Base-by-base conservation (phyloP, 2,888 invertebrate species). In the Lasioglossum morio region DNA sequence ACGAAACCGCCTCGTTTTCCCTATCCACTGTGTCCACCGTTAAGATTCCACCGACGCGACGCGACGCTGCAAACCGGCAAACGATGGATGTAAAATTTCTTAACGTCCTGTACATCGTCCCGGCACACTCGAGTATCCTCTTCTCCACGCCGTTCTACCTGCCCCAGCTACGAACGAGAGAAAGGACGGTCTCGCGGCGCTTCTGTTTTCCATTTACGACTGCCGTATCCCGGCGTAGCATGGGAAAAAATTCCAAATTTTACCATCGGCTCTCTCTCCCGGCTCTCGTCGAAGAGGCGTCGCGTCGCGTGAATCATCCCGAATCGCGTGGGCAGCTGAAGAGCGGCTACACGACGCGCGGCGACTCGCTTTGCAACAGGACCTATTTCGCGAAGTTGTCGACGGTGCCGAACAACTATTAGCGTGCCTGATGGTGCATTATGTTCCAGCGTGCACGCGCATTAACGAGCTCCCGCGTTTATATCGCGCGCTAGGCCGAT, bases 371-470 rank as follows among this genome's bases (percentile, higher is more conserved):
- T 70, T 34, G 73, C 77, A 30, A 79, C 84, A 85, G 84, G 86
- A 80, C 83, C 87, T 88, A 91, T 91, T 91, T 91, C 86, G 86
- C 84, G 73, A 89, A 91, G 90, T 93, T 93, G 93, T 94, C 92
- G 91, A 88, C 92, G 91, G 89, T 92, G 90, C 91, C 90, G 91
- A 92, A 92, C 92, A 91, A 92, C 93, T 94, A 94, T 94, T 94
- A 94, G 93, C 93, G 87, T 85, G 89, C 74, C 88, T 90, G 93
- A 94, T 93, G 92, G 92, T 82, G 91, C 90, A 93, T 93, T 93
- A 93, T 92, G 92, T 92, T 92, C 82, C 90, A 53, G 66, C 86
- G 84, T 93, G 92, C 91, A 89, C 87, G 90, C 91, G 88, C 92
- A 92, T 93, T 93, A 94, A 94, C 94, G 94, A 94, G 93, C 92